Base-by-base conservation (phyloP, 2,888 invertebrate genomes). In the Sphecodes monilicornis region DNA sequence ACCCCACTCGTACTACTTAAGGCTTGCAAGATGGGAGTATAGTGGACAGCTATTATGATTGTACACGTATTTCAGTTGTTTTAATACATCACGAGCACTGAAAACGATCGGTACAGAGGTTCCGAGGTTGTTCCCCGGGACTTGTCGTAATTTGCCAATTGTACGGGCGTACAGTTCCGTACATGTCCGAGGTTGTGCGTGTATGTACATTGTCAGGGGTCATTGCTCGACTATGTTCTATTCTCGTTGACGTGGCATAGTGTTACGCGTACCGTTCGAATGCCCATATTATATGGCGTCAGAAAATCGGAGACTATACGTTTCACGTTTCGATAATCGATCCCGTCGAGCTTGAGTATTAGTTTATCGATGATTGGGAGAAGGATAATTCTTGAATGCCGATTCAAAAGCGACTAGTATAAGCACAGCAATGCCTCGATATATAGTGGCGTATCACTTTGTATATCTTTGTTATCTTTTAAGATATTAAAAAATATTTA, bases 201-300 rank as follows among this genome's bases (percentile, higher is more conserved):
- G 66, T 72, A 69, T 73, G 69, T 76, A 69, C 75, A 86, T 73
- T 73, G 41, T 26, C 81, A 70, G 81, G 46, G 88, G 82, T 90
- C 88, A 86, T 85, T 89, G 89, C 54, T 85, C 86, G 79, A 79
- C 64, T 54, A 77, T 84, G 80, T 84, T 84, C 81, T 87, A 87
- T 90, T 83, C 71, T 76, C 75, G 86, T 90, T 80, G 82, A 86
- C 81, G 87, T 69, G 72, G 60, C 70, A 75, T 81, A 69, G 73
- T 32, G 36, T 46, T 70, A 76, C 46, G 26, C 32, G 57, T 46
- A 50, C 29, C 50, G 46, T 39, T 54, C 32, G 64, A 43, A 36
- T 41, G 64, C 41, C 39, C n/a, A 16, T 43, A 16, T 32, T n/a
- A 50, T 36, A 54, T 69, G 39, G 10, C 68, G 16, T 39, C 39